Evolutionary conservation across 2,888 invertebrate genomes (phyloP).

Genomic region (Myopa testacea): DNA sequence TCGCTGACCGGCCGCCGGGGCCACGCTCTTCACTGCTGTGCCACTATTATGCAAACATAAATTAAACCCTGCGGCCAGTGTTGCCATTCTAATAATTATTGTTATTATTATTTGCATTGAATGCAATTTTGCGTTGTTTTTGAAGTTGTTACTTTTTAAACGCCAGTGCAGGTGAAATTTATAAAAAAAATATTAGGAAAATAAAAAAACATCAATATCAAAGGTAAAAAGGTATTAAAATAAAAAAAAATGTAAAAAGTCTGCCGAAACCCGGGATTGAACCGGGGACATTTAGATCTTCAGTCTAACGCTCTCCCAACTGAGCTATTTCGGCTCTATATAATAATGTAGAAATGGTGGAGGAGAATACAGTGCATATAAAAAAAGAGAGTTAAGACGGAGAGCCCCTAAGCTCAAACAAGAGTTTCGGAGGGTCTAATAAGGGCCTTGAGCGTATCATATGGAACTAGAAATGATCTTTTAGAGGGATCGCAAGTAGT

Average conservation of each 20-base stretch:
- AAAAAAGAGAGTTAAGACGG: neutral
- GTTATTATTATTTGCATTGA: conserved; percentile 31
- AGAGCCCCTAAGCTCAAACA: no score
- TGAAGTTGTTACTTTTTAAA: conserved; percentile 2
- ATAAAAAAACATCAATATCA: neutral
- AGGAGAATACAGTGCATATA: neutral
- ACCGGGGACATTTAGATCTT: conserved; percentile 65
- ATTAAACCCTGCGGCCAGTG: conserved; percentile 36
- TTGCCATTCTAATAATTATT: conserved; percentile 33
- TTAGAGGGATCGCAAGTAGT: no score
- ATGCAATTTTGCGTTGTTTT: conserved; percentile 8
- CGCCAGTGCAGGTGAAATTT: neutral
- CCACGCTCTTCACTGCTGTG: neutral
- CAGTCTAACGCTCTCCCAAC: conserved; percentile 66
- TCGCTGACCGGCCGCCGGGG: neutral
- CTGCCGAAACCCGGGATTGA: conserved; percentile 63
- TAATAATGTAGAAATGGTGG: neutral
- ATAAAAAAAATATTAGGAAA: neutral
- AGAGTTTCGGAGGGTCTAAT: no score
- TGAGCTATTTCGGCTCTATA: conserved; percentile 65
- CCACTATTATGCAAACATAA: conserved; percentile 32
- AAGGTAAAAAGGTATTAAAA: neutral
- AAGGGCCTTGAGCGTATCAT: no score
- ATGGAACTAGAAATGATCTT: no score
- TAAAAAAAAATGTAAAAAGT: neutral